Evolutionary conservation across 2,797 vertebrate species (phyloP).

Genomic region (Tympanoctomys barrerae): DNA sequence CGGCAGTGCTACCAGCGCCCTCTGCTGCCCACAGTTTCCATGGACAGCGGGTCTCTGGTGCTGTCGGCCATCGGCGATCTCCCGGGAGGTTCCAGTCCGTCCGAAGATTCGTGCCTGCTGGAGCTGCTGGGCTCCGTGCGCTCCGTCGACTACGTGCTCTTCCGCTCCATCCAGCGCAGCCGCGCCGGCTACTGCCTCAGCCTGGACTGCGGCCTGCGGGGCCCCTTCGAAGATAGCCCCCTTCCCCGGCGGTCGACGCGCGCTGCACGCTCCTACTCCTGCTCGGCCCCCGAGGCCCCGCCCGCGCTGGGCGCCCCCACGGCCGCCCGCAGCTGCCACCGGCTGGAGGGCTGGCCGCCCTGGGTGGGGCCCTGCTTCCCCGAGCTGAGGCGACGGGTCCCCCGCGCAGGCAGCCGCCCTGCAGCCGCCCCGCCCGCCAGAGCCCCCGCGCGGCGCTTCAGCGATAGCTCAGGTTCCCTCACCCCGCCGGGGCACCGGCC

Average conservation of each 20-base stretch:
- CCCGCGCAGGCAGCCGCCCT: slow-evolving; percentile 73
- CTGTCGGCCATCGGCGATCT: slow-evolving; percentile 97
- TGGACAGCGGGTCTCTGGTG: slow-evolving; percentile 96
- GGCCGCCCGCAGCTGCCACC: slow-evolving; percentile 95
- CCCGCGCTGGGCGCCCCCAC: slow-evolving; percentile 88
- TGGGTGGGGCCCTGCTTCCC: slow-evolving; percentile 88
- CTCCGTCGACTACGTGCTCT: slow-evolving; percentile 89
- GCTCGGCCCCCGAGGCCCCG: slow-evolving; percentile 93
- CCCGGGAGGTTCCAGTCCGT: slow-evolving; percentile 96
- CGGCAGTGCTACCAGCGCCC: background rate
- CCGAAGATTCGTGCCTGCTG: slow-evolving; percentile 97
- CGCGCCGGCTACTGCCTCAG: slow-evolving; percentile 90
- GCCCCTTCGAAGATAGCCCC: slow-evolving; percentile 91
- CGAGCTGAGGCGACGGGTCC: slow-evolving; percentile 87
- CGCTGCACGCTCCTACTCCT: slow-evolving; percentile 96
- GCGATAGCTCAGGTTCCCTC: slow-evolving; percentile 84
- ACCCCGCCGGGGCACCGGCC: slow-evolving; percentile 80
- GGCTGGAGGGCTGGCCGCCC: slow-evolving; percentile 91
- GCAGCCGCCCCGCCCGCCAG: slow-evolving; percentile 81
- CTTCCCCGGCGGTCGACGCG: slow-evolving; percentile 87
- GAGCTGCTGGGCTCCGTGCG: slow-evolving; percentile 91
- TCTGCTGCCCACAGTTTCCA: slow-evolving; percentile 90
- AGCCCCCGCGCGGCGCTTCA: slow-evolving; percentile 78
- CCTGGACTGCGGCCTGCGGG: slow-evolving; percentile 89
- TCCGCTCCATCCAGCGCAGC: slow-evolving; percentile 92